phyloP scores from a whole-genome alignment of 1,140 invertebrate genomes.

The Anagrus nilaparvatae region DNA sequence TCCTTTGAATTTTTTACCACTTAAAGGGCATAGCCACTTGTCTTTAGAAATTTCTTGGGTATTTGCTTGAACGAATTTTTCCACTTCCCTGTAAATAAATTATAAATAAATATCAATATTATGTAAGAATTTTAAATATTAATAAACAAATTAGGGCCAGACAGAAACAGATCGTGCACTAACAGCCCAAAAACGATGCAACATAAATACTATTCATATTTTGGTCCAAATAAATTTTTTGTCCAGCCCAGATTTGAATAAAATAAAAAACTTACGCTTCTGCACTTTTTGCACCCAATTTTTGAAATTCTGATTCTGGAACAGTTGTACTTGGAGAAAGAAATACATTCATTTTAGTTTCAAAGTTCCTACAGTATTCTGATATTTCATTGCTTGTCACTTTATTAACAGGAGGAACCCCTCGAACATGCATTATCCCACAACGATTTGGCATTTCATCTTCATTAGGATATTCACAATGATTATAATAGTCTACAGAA shows the following conservation, averaged over 20 bases:
- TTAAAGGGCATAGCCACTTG: constrained; percentile 97
- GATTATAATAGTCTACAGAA: constrained; percentile 98
- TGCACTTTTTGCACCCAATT: constrained; percentile 78
- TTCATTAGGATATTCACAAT: constrained; percentile 97
- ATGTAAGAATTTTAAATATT: constrained; percentile 5
- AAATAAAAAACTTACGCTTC: constrained; percentile 48
- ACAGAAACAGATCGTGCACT: too few species aligned
- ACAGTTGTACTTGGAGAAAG: constrained; percentile 59
- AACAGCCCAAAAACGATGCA: too few species aligned
- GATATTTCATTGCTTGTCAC: constrained; percentile 44
- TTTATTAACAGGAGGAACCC: constrained; percentile 69
- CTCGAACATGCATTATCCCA: constrained; percentile 95
- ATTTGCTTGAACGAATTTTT: constrained; percentile 89
- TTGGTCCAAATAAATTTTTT: too few species aligned
- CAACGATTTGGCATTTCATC: constrained; percentile 99
- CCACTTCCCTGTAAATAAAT: constrained; percentile 56
- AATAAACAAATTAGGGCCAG: too few species aligned
- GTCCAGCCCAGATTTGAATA: too few species aligned
- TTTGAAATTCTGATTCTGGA: constrained; percentile 69
- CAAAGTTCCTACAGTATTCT: constrained; percentile 44
- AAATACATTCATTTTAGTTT: constrained; percentile 83
- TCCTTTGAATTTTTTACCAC: constrained; percentile 98
- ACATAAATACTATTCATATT: too few species aligned
- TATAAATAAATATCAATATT: constrained; percentile 2
- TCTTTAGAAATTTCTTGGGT: constrained; percentile 93